Percentiles rank a stretch among this genome's conserved stretches.
phyloP scores from a whole-genome alignment of 2,113 vertebrate species.

The Salvator merianae region DNA sequence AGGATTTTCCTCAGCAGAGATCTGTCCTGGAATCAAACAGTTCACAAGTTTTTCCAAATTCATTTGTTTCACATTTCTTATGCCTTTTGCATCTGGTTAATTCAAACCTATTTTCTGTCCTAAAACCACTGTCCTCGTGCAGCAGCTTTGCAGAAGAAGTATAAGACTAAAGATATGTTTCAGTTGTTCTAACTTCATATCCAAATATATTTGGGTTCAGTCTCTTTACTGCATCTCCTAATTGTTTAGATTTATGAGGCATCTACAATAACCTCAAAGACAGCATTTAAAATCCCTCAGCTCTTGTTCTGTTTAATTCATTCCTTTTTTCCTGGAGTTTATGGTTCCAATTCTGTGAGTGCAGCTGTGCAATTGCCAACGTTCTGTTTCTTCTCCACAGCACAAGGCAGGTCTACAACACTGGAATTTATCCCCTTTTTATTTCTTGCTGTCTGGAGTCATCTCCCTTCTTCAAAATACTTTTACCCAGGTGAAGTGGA shows the following conservation, averaged over 20 bases:
- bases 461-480: slow-evolving; percentile 22
- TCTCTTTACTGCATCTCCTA: slow-evolving; percentile 59
- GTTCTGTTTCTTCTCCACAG: slow-evolving; percentile 59
- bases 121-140: background rate
- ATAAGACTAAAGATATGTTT: slow-evolving; percentile 37
- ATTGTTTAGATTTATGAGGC: slow-evolving; percentile 65
- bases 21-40: background rate
- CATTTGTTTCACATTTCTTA: background rate
- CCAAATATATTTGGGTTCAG: background rate
- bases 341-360: slow-evolving; percentile 62
- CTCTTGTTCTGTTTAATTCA: slow-evolving; percentile 66
- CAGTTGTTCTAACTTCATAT: slow-evolving; percentile 10
- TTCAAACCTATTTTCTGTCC: background rate
- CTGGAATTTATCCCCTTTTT: slow-evolving; percentile 11
- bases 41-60: slow-evolving; percentile 1
- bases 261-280: slow-evolving; percentile 57
- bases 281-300: slow-evolving; percentile 65
- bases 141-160: slow-evolving; percentile 20
- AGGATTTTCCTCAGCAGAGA: slow-evolving; percentile 8
- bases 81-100: background rate
- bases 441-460: slow-evolving; percentile 38
- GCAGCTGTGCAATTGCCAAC: slow-evolving; percentile 58
- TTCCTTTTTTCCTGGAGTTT: slow-evolving; percentile 48
- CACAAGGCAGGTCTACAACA: slow-evolving; percentile 41
- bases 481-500: background rate